Conservation (phyloP, 2,113 vertebrate genomes). For the Manacus vitellinus region DNA sequence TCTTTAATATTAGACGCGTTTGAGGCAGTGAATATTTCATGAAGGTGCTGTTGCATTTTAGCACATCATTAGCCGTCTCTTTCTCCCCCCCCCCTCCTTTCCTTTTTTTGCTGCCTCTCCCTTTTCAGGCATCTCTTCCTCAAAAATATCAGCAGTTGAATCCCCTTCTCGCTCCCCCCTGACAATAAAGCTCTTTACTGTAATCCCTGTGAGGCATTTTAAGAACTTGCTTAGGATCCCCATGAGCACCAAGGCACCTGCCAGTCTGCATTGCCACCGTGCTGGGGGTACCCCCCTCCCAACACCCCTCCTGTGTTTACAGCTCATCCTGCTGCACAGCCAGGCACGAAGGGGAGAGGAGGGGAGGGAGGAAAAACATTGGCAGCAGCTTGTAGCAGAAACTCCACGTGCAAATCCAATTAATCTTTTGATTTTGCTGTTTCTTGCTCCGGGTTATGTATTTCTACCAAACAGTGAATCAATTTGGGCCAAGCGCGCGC, state of each 20-base stretch:
- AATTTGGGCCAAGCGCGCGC: background rate
- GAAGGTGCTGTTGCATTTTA: constrained; percentile 77
- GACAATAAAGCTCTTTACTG: constrained; percentile 34
- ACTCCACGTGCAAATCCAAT: constrained; percentile 52
- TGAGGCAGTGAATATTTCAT: constrained; percentile 82
- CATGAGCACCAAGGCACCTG: background rate
- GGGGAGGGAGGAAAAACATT: background rate
- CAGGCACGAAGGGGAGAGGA: background rate
- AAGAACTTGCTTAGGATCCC: background rate
- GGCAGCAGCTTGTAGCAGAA: background rate
- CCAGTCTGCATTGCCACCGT: background rate
- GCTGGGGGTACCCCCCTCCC: background rate
- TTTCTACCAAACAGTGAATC: constrained; percentile 40
- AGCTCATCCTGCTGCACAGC: background rate
- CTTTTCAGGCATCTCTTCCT: background rate
- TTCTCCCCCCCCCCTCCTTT: background rate
- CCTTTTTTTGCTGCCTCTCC: background rate
- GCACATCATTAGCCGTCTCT: constrained; percentile 72
- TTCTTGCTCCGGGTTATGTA: constrained; percentile 51
- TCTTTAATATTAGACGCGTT: constrained; percentile 79
- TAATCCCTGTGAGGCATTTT: constrained; percentile 29
- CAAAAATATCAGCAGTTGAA: background rate
- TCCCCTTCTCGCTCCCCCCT: background rate
- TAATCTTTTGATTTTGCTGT: constrained; percentile 47
- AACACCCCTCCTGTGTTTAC: background rate